phyloP scores from a whole-genome alignment of 2,113 vertebrate species.

The Oenanthe melanoleuca region DNA sequence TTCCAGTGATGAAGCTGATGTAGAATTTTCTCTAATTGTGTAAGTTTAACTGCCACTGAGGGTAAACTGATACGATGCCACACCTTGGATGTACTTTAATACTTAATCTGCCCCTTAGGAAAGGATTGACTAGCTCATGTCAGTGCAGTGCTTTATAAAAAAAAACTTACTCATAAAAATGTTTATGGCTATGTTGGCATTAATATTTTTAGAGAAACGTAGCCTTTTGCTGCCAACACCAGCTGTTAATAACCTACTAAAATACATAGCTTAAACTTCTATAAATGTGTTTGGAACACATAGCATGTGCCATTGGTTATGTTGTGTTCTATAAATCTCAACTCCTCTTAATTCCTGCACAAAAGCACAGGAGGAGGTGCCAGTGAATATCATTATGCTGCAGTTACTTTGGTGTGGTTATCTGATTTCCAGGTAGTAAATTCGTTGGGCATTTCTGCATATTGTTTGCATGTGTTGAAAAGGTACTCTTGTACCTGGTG shows the following conservation, averaged over 20 bases:
- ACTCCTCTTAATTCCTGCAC: neutral
- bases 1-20: neutral
- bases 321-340: neutral
- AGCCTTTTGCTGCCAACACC: neutral
- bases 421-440: slow-evolving; percentile 19
- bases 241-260: neutral
- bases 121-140: neutral
- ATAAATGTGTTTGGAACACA: neutral
- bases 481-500: neutral
- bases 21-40: neutral
- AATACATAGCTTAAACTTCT: neutral
- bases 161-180: slow-evolving; percentile 9
- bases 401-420: neutral
- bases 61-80: neutral
- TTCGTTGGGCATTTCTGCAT: neutral
- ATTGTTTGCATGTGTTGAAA: slow-evolving; percentile 1
- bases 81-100: slow-evolving; percentile 48
- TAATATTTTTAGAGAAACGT: neutral
- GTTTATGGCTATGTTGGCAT: neutral
- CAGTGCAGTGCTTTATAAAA: neutral
- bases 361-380: neutral
- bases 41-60: neutral
- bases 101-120: slow-evolving; percentile 5
- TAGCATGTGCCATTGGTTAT: neutral
- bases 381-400: neutral